phyloP scores from a whole-genome alignment of 2,888 invertebrate species.

The Drosophila colorata region DNA sequence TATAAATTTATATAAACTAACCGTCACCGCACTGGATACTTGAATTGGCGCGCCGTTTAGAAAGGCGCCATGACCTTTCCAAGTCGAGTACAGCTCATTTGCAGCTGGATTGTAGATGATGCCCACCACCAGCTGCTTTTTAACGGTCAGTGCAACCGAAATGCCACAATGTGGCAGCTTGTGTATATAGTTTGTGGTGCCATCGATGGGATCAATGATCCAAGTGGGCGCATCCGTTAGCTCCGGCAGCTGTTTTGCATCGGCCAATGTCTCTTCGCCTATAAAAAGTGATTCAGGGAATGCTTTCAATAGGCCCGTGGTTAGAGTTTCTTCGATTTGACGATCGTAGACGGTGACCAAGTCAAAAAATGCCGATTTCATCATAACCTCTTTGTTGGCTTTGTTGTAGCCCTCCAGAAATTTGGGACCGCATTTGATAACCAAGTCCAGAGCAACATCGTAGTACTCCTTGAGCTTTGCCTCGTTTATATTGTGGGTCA shows the following conservation, averaged over 20 bases:
- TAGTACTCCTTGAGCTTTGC: conserved; percentile 72
- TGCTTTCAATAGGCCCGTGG: conserved; percentile 86
- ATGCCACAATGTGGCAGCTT: conserved; percentile 89
- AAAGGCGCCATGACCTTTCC: conserved; percentile 90
- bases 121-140: conserved; percentile 88
- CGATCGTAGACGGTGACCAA: conserved; percentile 92
- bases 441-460: conserved; percentile 73
- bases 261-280: conserved; percentile 89
- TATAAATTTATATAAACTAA: no score
- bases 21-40: conserved; percentile 77
- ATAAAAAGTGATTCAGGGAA: conserved; percentile 90
- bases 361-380: conserved; percentile 88
- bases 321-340: conserved; percentile 90
- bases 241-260: conserved; percentile 67
- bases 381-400: conserved; percentile 71
- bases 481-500: conserved; percentile 74
- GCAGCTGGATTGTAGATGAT: conserved; percentile 91
- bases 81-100: conserved; percentile 90
- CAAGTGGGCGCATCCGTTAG: conserved; percentile 92
- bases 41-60: conserved; percentile 88
- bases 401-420: conserved; percentile 78
- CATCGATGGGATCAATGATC: conserved; percentile 95
- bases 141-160: conserved; percentile 88
- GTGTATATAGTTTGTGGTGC: conserved; percentile 93
- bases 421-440: conserved; percentile 76